Conservation (phyloP, 2,797 vertebrate species). For the Darevskia nairensis region DNA sequence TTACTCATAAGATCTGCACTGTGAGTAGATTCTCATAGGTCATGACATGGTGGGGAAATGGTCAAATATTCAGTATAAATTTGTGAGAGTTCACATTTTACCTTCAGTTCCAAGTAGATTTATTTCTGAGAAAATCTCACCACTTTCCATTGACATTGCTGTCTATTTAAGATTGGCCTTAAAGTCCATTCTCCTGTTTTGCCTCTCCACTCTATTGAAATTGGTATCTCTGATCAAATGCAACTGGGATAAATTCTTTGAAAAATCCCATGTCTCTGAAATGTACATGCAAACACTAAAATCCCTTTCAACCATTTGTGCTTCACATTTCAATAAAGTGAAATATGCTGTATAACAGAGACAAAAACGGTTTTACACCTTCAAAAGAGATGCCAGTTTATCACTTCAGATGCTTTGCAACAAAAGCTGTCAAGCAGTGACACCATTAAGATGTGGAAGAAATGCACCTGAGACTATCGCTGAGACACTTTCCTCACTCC, state of each 20-base stretch:
- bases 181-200: background rate
- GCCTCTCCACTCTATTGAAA: background rate
- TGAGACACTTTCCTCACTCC: background rate
- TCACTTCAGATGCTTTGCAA: constrained; percentile 21
- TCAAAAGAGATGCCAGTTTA: background rate
- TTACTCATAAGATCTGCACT: background rate
- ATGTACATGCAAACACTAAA: background rate
- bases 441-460: constrained; percentile 12
- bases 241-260: constrained; percentile 6
- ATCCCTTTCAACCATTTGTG: background rate
- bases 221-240: background rate
- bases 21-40: background rate
- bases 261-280: constrained; percentile 3
- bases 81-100: background rate
- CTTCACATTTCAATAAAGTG: constrained; percentile 5
- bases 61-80: background rate
- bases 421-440: constrained; percentile 1
- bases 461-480: constrained; percentile 14
- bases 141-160: background rate
- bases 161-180: background rate
- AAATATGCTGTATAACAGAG: background rate
- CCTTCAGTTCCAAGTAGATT: background rate
- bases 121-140: background rate
- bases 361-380: background rate
- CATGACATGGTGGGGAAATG: background rate